A percentile compares a stretch with the other conserved stretches of the same genome.
These are phyloP conservation scores for Acyrthosiphon pisum DNA, from an alignment of 1,140 invertebrate genomes.

Conservation along the genomic window DNA sequence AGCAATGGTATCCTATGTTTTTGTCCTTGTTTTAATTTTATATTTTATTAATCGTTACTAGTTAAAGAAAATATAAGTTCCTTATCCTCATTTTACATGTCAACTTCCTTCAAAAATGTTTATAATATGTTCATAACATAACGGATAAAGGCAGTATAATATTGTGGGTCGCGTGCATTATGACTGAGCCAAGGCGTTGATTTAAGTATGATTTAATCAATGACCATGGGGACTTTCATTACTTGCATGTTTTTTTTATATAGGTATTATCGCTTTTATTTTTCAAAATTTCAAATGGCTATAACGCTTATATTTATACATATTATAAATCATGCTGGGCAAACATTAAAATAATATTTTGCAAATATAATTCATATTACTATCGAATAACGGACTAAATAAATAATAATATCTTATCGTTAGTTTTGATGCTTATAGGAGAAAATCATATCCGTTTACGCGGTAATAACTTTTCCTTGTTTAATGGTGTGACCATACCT, in stretches of 20 bases:
- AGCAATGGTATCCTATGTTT: neutral
- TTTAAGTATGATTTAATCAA: conserved; percentile 13
- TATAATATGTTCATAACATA: neutral
- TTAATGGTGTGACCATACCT: neutral
- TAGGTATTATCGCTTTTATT: neutral
- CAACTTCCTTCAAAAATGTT: neutral
- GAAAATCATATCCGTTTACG: neutral
- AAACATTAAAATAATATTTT: neutral
- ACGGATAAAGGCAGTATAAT: neutral
- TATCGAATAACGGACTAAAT: neutral
- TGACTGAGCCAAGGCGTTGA: neutral
- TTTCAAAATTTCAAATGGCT: too few species aligned
- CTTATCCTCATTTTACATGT: neutral
- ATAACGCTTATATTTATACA: neutral
- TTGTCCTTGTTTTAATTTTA: neutral
- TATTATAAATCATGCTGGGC: neutral
- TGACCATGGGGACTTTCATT: neutral
- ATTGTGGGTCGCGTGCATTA: neutral
- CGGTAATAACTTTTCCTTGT: neutral
- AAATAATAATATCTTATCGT: neutral
- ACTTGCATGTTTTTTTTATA: neutral
- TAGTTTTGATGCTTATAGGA: neutral
- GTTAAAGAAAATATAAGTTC: neutral
- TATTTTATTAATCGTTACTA: neutral
- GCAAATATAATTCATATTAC: neutral